phyloP scores from a whole-genome alignment of 35 echinoderm and acorn worm species.

The Heliocidaris tuberculata region DNA sequence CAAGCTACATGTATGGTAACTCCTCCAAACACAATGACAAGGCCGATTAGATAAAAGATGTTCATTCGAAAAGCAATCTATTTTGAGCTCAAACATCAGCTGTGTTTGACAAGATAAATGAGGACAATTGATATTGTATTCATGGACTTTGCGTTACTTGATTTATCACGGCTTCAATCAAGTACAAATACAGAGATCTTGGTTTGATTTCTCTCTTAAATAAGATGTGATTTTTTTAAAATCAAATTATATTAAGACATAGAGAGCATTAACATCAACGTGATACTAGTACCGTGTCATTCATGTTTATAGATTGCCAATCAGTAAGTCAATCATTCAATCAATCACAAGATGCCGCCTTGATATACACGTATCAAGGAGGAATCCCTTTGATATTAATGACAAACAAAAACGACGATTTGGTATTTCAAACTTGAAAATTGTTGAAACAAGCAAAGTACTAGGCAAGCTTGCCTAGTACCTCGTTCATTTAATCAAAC shows the following conservation, averaged over 20 bases:
- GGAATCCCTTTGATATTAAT: too few relatives aligned
- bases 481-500: too few relatives aligned
- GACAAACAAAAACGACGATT: too few relatives aligned
- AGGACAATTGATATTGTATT: neutral
- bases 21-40: neutral
- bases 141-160: constrained; percentile 30
- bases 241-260: neutral
- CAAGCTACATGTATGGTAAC: neutral
- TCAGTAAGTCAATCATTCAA: too few relatives aligned
- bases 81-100: constrained; percentile 30
- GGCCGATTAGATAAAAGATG: neutral
- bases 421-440: too few relatives aligned
- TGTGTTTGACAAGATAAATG: constrained; percentile 34
- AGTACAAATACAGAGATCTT: neutral
- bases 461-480: too few relatives aligned
- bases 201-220: neutral
- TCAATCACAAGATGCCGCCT: too few relatives aligned
- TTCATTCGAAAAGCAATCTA: neutral
- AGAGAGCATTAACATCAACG: neutral
- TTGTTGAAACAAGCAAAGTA: too few relatives aligned
- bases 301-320: neutral
- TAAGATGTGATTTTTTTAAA: neutral
- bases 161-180: neutral
- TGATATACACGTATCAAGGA: too few relatives aligned
- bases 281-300: neutral